These are phyloP conservation scores for Anthopleura xanthogrammica DNA, from an alignment of 92 coral and sea anemone species.

Conservation along the genomic window DNA sequence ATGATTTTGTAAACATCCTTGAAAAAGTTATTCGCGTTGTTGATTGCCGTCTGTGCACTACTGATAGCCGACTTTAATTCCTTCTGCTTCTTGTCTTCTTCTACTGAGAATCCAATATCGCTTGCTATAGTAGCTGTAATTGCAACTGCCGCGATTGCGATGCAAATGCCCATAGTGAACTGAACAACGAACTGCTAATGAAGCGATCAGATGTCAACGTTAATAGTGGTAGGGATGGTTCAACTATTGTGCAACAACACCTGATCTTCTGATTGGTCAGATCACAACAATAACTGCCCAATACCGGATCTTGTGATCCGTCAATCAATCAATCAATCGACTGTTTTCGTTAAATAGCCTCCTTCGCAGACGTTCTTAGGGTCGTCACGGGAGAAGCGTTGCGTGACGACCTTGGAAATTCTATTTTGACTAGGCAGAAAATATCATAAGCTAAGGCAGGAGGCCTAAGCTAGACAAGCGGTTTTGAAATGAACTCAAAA, in stretches of 20 bases:
- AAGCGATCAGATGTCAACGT: background rate
- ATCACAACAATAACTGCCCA: background rate
- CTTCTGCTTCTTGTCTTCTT: conserved; percentile 48
- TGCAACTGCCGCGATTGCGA: conserved; percentile 59
- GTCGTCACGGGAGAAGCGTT: no score
- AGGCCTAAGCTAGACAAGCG: no score
- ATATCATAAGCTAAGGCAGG: no score
- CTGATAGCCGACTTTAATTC: conserved; percentile 40
- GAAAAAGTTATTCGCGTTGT: conserved; percentile 60
- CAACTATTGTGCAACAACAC: background rate
- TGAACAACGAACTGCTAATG: conserved; percentile 11
- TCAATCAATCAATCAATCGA: background rate
- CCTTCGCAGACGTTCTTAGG: no score
- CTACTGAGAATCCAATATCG: conserved; percentile 45
- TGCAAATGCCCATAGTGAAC: conserved; percentile 43
- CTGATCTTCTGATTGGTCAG: conserved; percentile 18
- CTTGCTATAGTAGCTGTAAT: conserved; percentile 46
- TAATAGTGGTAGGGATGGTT: background rate
- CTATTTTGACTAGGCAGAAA: no score
- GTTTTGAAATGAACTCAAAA: no score
- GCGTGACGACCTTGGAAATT: no score
- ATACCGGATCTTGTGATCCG: background rate
- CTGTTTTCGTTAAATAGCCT: background rate
- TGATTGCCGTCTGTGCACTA: conserved; percentile 51
- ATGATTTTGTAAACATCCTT: conserved; percentile 54